These are phyloP conservation scores for Tinea pellionella DNA, from an alignment of 2,888 invertebrate species.

Conservation along the genomic window DNA sequence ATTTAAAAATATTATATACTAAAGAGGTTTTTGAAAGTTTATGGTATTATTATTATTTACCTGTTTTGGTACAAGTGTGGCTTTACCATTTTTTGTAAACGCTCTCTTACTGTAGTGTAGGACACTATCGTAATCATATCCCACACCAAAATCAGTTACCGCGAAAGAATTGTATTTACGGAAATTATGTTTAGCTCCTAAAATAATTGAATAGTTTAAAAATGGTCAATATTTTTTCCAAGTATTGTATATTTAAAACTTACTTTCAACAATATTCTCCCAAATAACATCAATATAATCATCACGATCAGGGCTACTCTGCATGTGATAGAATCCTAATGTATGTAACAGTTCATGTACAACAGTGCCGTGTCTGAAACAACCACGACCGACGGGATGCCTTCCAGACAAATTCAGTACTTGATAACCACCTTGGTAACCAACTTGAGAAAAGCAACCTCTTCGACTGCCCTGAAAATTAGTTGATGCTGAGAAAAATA, in stretches of 20 bases:
- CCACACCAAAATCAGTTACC: slow-evolving; percentile 75
- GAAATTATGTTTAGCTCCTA: slow-evolving; percentile 64
- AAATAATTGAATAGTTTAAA: too few relatives aligned
- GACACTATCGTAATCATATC: slow-evolving; percentile 80
- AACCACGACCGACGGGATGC: slow-evolving; percentile 68
- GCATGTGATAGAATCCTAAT: slow-evolving; percentile 86
- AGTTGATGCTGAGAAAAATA: too few relatives aligned
- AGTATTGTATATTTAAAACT: slow-evolving; percentile 22
- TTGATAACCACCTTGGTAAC: slow-evolving; percentile 59
- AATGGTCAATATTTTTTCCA: too few relatives aligned
- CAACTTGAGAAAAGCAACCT: slow-evolving; percentile 64
- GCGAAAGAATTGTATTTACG: slow-evolving; percentile 74
- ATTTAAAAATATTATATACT: not conserved
- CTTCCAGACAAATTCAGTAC: slow-evolving; percentile 67
- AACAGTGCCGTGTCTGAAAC: slow-evolving; percentile 75
- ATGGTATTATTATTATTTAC: too few relatives aligned
- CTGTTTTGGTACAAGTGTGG: slow-evolving; percentile 74
- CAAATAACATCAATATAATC: slow-evolving; percentile 78
- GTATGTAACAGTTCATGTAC: slow-evolving; percentile 84
- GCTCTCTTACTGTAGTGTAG: slow-evolving; percentile 80
- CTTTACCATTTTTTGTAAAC: slow-evolving; percentile 75
- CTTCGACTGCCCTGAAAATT: slow-evolving; percentile 43
- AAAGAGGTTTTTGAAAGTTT: too few relatives aligned
- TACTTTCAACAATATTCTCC: slow-evolving; percentile 76
- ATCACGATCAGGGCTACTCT: slow-evolving; percentile 82